Evolutionary conservation across 2,113 vertebrate genomes (phyloP).

Genomic region (Pica pica): DNA sequence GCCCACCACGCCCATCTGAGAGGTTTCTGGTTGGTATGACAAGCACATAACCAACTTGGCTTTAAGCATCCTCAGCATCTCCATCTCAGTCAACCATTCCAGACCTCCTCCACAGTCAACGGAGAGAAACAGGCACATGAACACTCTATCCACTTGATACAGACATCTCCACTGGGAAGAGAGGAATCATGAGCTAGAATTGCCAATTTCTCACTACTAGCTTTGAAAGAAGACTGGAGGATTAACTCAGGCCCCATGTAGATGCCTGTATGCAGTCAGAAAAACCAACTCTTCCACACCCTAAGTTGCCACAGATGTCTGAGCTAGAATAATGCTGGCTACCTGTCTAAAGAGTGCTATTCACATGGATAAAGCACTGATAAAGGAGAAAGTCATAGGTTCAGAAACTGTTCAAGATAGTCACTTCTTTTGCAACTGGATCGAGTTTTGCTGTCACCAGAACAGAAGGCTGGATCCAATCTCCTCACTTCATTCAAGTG

Average conservation of each 20-base stretch:
- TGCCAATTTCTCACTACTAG: not conserved
- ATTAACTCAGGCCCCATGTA: not conserved
- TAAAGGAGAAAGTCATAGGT: not conserved
- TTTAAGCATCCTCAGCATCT: not conserved
- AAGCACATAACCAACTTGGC: not conserved
- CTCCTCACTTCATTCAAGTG: not conserved
- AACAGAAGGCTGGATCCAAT: not conserved
- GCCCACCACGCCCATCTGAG: not conserved
- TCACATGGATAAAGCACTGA: not conserved
- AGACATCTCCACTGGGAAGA: not conserved
- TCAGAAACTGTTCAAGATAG: not conserved
- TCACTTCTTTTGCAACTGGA: not conserved
- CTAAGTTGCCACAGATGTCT: not conserved
- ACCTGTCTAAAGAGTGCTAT: not conserved
- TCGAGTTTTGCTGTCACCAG: not conserved
- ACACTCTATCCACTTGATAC: accelerated
- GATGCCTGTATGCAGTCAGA: not conserved
- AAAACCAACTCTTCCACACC: not conserved
- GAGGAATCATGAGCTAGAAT: not conserved
- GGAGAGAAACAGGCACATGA: not conserved
- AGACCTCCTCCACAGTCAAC: not conserved
- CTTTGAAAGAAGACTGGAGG: not conserved
- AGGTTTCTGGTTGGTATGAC: not conserved
- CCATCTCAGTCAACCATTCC: not conserved
- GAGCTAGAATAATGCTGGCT: not conserved